Evolutionary conservation across 2,797 vertebrate genomes (phyloP), one percentile per base, ranked within the genome.

Genomic region (Nothura maculosa): DNA sequence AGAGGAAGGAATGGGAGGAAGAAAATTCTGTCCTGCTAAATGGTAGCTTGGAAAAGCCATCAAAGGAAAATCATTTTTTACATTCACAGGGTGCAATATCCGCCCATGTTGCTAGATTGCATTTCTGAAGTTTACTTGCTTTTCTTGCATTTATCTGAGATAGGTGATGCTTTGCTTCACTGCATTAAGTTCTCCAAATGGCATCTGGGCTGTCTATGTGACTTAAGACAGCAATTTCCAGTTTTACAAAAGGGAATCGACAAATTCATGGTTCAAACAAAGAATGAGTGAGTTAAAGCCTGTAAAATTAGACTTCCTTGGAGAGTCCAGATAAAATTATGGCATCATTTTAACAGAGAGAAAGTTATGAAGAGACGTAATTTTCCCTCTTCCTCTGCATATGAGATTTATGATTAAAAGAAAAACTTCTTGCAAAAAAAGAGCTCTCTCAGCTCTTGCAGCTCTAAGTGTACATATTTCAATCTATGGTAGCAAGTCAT

Each of bases 1-100:
- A 83, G 61, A 50, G 5, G 13, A 84, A 17, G 15, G 34, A 75
- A 88, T 14, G 21, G 34, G 40, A 80, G 48, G 2, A 80, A n/a
- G 28, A 92, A 88, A 86, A 75, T 69, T 92, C 70, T 20, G 81
- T 72, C 54, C 69, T 72, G 87, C 16, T 60, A 36, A 19, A 42
- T 50, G 13, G 68, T 43, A 67, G 6, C n/a, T 89, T 89, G 48
- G 66, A 92, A 91, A 83, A 74, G 73, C 36, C 50, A 91, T 68
- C 40, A 78, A 61, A 89, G 61, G 69, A 82, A 94, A 81, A 52
- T 27, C 55, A 30, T 13, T 70, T 69, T 89, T 87, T 80, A 36
- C 4, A 3, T 77, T 85, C 54, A 48, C n/a, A 52, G 21, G 45
- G 36, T 1, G 1, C 45, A 77, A 83, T 42, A 87, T 54, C 79